Evolutionary conservation across 2,113 vertebrate species (phyloP).

Genomic region (Vulpes lagopus): DNA sequence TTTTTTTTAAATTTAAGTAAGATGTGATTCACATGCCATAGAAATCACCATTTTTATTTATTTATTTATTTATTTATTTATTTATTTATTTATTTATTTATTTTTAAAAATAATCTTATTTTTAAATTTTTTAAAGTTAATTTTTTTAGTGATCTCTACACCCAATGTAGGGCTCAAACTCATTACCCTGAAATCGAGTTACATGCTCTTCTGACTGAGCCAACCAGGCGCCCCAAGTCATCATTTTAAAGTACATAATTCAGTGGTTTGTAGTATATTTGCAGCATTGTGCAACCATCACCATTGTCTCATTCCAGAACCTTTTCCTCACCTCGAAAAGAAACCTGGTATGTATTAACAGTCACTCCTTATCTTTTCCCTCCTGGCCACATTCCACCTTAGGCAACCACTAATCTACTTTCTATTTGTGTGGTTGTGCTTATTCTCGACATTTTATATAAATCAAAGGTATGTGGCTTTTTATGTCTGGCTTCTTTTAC

Average conservation of each 20-base stretch:
- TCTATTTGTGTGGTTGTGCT: background rate
- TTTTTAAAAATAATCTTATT: background rate
- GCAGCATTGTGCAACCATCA: background rate
- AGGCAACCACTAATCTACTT: background rate
- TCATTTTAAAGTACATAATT: background rate
- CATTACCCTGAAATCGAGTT: background rate
- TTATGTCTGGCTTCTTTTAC: conserved; percentile 1
- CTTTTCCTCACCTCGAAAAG: background rate
- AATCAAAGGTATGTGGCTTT: background rate
- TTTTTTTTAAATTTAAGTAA: background rate
- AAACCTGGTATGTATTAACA: background rate
- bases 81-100: background rate
- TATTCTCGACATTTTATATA: background rate
- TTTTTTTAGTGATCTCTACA: background rate
- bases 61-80: background rate
- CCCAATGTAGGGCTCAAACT: background rate
- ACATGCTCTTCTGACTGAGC: background rate
- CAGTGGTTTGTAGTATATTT: background rate
- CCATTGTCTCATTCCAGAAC: background rate
- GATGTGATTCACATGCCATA: background rate
- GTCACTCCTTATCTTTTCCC: no score
- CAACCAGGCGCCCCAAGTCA: background rate
- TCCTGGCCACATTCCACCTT: background rate
- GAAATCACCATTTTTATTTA: background rate
- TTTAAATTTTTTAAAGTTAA: background rate